Evolutionary conservation across 2,797 vertebrate species (phyloP).

Genomic region (Geotrypetes seraphini): DNA sequence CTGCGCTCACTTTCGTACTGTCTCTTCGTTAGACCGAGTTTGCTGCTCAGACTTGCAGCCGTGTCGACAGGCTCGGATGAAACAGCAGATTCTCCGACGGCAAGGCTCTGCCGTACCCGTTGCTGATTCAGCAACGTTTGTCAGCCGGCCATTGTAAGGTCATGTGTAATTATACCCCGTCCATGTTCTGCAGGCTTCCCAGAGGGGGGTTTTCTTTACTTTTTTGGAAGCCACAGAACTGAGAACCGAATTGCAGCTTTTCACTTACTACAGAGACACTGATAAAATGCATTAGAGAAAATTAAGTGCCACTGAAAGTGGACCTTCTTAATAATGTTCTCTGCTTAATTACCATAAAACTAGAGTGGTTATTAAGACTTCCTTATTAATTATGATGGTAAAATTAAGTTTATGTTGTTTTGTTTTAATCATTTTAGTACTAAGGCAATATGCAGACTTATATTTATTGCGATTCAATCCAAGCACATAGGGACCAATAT

Average conservation of each 20-base stretch:
- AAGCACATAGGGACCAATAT: no score
- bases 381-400: no score
- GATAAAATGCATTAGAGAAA: conserved; percentile 14
- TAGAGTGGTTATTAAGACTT: conserved; percentile 1
- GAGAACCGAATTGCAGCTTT: conserved; percentile 13
- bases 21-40: no score
- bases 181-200: conserved; percentile 10
- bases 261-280: conserved; percentile 9
- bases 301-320: conserved; percentile 1
- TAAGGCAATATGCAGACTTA: no score
- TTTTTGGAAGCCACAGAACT: no score
- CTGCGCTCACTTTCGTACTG: no score
- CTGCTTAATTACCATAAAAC: conserved; percentile 1
- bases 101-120: conserved; percentile 4
- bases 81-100: conserved; percentile 6
- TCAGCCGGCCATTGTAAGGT: conserved; percentile 12
- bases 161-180: conserved; percentile 16
- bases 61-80: no score
- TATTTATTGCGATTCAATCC: no score
- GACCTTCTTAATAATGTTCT: conserved; percentile 6
- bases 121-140: conserved; percentile 9
- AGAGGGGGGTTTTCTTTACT: conserved; percentile 16
- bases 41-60: no score
- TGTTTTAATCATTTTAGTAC: no score
- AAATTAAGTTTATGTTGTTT: no score